Evolutionary conservation across 2,113 vertebrate genomes (phyloP).

Genomic region (Gadus macrocephalus): DNA sequence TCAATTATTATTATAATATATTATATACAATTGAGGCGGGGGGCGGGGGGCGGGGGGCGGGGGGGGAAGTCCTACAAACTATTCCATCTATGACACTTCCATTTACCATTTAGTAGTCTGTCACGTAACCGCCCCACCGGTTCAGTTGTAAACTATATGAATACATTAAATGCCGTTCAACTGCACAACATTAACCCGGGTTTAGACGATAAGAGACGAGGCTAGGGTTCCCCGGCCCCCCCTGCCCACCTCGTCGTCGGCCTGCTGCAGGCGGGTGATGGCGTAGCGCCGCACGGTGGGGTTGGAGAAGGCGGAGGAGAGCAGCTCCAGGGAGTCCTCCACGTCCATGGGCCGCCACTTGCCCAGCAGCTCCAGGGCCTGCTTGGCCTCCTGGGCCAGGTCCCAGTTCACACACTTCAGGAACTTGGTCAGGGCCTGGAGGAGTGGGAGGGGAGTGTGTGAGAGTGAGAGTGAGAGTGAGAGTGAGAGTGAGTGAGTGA

Average conservation of each 20-base stretch:
- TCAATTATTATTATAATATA: too few relatives aligned
- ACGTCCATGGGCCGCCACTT: slow-evolving; percentile 99
- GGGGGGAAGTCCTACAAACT: too few relatives aligned
- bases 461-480: background rate
- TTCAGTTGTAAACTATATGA: too few relatives aligned
- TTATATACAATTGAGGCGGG: too few relatives aligned
- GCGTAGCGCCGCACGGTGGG: slow-evolving; percentile 91
- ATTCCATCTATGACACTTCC: too few relatives aligned
- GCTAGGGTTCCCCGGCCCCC: background rate
- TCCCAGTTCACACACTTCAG: slow-evolving; percentile 99
- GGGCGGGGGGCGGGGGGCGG: too few relatives aligned
- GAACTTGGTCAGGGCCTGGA: slow-evolving; percentile 95
- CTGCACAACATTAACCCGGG: too few relatives aligned
- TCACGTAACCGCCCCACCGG: too few relatives aligned
- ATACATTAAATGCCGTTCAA: too few relatives aligned
- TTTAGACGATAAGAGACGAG: too few relatives aligned
- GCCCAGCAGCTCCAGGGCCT: slow-evolving; percentile 91
- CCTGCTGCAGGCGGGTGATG: slow-evolving; percentile 88
- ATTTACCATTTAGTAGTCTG: too few relatives aligned
- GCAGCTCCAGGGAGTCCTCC: slow-evolving; percentile 92
- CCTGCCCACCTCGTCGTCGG: slow-evolving; percentile 88
- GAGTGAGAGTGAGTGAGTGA: too few relatives aligned
- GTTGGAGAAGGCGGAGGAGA: slow-evolving; percentile 94
- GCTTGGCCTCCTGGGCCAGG: slow-evolving; percentile 93
- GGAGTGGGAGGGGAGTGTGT: background rate